Evolutionary conservation across 2,113 vertebrate species (phyloP), one percentile per base, ranked within the genome.

Genomic region (Patagioenas fasciata): DNA sequence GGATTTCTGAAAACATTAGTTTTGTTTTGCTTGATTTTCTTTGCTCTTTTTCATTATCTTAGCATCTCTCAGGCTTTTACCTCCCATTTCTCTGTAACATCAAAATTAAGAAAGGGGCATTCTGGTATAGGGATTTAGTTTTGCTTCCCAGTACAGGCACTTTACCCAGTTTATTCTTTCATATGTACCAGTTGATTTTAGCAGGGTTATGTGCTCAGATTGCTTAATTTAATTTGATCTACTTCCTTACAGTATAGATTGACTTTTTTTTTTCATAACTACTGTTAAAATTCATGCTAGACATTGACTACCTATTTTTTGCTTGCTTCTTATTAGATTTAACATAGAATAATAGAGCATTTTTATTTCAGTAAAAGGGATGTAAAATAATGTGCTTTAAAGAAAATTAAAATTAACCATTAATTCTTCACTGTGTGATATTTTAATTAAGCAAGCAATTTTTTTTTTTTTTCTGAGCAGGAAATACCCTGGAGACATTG

Each of bases 371-470:
- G 94, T 95, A 96, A 96, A 94, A 97, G n/a, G 60, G 61, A 84
- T 86, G 19, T 90, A 97, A 95, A 96, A 69, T 17, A 47, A 74
- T 40, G 26, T 85, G 36, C 32, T 95, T 95, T 89, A 80, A 96
- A 95, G 80, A 88, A 96, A 97, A 95, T 96, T 96, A 95, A 95
- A 92, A 96, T 77, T 91, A 92, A 32, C 77, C 47, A 57, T 96
- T 96, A 89, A 89, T 96, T 96, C 72, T 97, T 97, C 80, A 73
- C 85, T 57, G 26, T 91, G 50, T 47, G 88, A 58, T 86, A 61
- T 95, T 97, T 97, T 98, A 97, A 96, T 97, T 97, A 96, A 91
- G 75, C 89, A 96, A 97, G 40, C 32, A 90, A 84, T n/a, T n/a
- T 56, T 57, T 69, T 48, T 91, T 88, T 51, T 94, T 82, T 56